Base-by-base conservation (phyloP, 1,140 invertebrate genomes). In the Papilio aristodemus region DNA sequence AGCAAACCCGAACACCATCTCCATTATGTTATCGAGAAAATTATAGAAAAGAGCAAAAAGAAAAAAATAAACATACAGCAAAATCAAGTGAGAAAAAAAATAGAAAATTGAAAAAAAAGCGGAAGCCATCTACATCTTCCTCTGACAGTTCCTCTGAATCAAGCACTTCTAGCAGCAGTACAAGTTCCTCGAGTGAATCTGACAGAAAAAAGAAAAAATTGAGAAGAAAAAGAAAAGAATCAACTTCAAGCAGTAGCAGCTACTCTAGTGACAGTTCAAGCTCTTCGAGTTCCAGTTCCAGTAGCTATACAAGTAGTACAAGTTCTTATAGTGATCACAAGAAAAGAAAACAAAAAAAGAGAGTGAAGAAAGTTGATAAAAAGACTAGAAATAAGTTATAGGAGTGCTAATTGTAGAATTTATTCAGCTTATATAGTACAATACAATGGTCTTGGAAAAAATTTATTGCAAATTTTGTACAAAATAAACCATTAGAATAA, bases 171-270 rank as follows among this genome's bases (percentile, higher is more conserved):
- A 86, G 77, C 69, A 87, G 84, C 75, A 83, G 83, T 17, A 79
- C 83, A 27, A 88, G 79, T 70, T 83, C 86, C 36, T 89, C 86
- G 14, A 85, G 85, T 79, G 85, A 84, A 14, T 76, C 76, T 60
- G 72, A 82, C 46, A 74, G 69, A 22, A 88, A 79, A 22, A 88
- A 76, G 68, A 91, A 79, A 25, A 78, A 70, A 70, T 54, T 68
- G 4, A 85, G 62, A 66, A 80, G 71, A 67, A 84, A 81, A 64
- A 84, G 79, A 69, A 84, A 79, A 60, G 70, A 73, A 67, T 85
- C 87, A 37, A 79, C 86, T 41, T 81, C 82, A 17, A 88, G 86
- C 58, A 84, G 79, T 17, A 76, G 74, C 58, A 84, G 78, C 77
- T 78, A 83, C 17, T 81, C 78, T 60, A 78, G 73, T 72, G 74